These are phyloP conservation scores for Lanius collurio DNA, from an alignment of 2,113 vertebrate genomes.

Conservation along the genomic window DNA sequence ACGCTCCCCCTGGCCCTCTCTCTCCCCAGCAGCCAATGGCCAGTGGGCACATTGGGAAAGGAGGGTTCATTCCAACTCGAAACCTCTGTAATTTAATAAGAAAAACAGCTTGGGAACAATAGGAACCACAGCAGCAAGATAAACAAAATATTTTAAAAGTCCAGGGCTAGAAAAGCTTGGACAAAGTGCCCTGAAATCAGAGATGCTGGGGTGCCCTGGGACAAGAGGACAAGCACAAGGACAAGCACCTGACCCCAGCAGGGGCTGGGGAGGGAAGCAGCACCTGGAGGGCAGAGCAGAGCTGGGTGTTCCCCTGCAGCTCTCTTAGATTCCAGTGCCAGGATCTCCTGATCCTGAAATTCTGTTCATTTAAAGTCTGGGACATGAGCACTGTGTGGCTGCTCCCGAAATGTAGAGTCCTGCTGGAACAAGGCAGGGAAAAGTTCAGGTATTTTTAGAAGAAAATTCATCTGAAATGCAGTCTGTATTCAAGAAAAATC, in stretches of 20 bases:
- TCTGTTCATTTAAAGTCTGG: not conserved
- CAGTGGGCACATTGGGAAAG: not conserved
- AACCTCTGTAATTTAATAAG: conserved; percentile 39
- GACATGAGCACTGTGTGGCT: rapidly evolving
- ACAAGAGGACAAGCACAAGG: not conserved
- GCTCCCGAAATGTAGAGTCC: not conserved
- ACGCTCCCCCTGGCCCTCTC: not conserved
- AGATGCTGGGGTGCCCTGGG: not conserved
- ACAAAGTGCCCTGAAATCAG: not conserved
- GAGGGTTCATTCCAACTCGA: not conserved
- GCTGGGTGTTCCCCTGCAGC: not conserved
- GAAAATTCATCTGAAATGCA: not conserved
- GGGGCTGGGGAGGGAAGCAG: not conserved
- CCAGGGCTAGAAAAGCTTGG: not conserved
- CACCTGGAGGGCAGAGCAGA: not conserved
- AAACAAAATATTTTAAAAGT: not conserved
- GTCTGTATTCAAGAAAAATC: not conserved
- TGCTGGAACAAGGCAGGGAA: not conserved
- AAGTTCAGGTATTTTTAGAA: not conserved
- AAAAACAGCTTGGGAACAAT: conserved; percentile 7
- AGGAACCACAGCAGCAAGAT: not conserved
- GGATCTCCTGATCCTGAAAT: not conserved
- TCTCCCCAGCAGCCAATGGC: not conserved
- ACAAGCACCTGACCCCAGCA: not conserved
- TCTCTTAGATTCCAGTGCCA: not conserved